Percentiles rank a stretch among this genome's conserved stretches.
phyloP scores from a whole-genome alignment of 2,888 invertebrate species.

The Nycteola revayana region DNA sequence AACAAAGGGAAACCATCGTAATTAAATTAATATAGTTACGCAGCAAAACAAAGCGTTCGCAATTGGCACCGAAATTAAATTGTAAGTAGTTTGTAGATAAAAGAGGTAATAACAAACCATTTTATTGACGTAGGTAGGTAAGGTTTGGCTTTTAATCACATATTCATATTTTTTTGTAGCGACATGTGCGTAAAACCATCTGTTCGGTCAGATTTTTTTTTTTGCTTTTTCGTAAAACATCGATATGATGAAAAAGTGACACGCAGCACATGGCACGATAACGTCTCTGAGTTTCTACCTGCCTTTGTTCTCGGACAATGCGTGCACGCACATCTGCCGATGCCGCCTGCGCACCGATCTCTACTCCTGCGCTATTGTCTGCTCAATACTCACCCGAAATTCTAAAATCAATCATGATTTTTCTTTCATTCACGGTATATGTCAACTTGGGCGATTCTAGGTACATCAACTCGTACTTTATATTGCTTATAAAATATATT shows the following conservation, averaged over 20 bases:
- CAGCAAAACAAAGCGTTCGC: conserved; percentile 55
- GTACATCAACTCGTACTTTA: no score
- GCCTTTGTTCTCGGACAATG: conserved; percentile 76
- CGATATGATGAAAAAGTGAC: conserved; percentile 72
- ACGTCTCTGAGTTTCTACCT: conserved; percentile 65
- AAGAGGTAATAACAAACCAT: conserved; percentile 10
- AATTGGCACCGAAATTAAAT: conserved; percentile 51
- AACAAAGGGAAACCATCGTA: conserved; percentile 79
- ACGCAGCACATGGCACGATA: conserved; percentile 73
- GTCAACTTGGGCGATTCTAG: no score
- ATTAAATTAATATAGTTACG: conserved; percentile 71
- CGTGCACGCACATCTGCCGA: conserved; percentile 71
- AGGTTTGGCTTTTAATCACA: conserved; percentile 26
- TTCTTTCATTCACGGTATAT: no score
- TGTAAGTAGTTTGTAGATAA: conserved; percentile 27
- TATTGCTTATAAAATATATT: no score
- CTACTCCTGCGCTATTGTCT: conserved; percentile 39
- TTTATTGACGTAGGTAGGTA: conserved; percentile 14
- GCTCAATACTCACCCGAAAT: conserved; percentile 42
- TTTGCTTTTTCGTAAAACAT: conserved; percentile 69
- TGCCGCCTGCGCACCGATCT: conserved; percentile 59
- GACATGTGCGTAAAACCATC: conserved; percentile 72
- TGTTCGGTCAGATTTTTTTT: conserved; percentile 75
- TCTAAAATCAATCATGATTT: conserved; percentile 44
- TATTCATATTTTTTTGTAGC: conserved; percentile 47